phyloP scores from a whole-genome alignment of 1,140 invertebrate genomes.

The Hyposmocoma kahamanoa region DNA sequence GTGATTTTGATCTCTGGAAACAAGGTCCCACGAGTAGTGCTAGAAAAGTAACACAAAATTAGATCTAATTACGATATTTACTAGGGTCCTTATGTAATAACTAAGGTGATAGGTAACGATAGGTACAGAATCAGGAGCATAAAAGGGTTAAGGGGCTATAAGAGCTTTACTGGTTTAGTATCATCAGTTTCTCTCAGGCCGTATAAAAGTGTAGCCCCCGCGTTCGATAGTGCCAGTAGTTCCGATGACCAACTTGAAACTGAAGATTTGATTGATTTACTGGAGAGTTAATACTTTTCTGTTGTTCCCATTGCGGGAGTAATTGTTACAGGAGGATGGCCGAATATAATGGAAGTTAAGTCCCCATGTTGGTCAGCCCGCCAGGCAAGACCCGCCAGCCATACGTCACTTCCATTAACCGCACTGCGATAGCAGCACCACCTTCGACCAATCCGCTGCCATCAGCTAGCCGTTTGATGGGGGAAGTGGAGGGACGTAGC shows the following conservation, averaged over 20 bases:
- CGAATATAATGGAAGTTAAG: slow-evolving; percentile 2
- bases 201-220: neutral
- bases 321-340: slow-evolving; percentile 5
- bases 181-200: neutral
- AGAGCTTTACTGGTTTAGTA: neutral
- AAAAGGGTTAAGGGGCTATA: neutral
- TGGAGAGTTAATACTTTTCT: slow-evolving; percentile 5
- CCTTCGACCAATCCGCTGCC: too few relatives aligned
- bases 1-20: slow-evolving; percentile 29
- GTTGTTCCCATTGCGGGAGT: slow-evolving; percentile 7
- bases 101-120: neutral
- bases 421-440: too few relatives aligned
- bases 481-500: too few relatives aligned
- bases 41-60: slow-evolving; percentile 21
- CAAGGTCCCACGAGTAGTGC: slow-evolving; percentile 19
- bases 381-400: too few relatives aligned
- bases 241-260: neutral
- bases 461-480: too few relatives aligned
- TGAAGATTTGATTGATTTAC: slow-evolving; percentile 7
- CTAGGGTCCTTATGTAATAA: neutral
- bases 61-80: neutral
- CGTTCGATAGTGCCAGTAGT: neutral
- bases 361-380: too few relatives aligned
- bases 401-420: too few relatives aligned
- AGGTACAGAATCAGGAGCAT: neutral